These are phyloP conservation scores for Cyprinodon brontotheroides DNA, from an alignment of 2,113 vertebrate genomes.

Conservation along the genomic window DNA sequence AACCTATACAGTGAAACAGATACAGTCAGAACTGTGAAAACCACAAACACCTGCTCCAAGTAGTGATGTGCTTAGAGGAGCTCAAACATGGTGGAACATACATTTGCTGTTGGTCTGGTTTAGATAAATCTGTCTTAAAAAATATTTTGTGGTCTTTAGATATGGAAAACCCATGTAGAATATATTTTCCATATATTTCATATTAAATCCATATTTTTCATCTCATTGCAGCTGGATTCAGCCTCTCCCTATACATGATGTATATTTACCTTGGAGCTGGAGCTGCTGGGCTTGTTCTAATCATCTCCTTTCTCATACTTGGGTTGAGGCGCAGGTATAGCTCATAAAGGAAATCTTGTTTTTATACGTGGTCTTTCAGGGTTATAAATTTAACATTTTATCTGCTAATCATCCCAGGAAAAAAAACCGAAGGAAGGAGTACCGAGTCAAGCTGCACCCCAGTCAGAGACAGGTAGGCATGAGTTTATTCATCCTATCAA, in stretches of 20 bases:
- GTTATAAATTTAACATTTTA: neutral
- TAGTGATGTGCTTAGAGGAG: neutral
- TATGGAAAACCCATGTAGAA: neutral
- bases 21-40: neutral
- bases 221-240: conserved; percentile 55
- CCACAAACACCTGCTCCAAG: conserved; percentile 7
- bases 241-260: conserved; percentile 56
- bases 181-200: neutral
- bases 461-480: conserved; percentile 74
- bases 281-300: conserved; percentile 56
- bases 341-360: neutral
- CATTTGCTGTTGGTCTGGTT: neutral
- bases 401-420: conserved; percentile 54
- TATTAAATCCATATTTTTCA: neutral
- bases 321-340: conserved; percentile 64
- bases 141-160: neutral
- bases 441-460: conserved; percentile 72
- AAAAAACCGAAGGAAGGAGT: conserved; percentile 68
- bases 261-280: conserved; percentile 73
- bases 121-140: neutral
- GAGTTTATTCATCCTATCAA: conserved; percentile 43
- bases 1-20: neutral
- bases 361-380: neutral
- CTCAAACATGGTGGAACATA: neutral
- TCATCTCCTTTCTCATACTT: conserved; percentile 57